These are phyloP conservation scores for Pampus argenteus DNA, from an alignment of 2,797 vertebrate species.

Conservation along the genomic window DNA sequence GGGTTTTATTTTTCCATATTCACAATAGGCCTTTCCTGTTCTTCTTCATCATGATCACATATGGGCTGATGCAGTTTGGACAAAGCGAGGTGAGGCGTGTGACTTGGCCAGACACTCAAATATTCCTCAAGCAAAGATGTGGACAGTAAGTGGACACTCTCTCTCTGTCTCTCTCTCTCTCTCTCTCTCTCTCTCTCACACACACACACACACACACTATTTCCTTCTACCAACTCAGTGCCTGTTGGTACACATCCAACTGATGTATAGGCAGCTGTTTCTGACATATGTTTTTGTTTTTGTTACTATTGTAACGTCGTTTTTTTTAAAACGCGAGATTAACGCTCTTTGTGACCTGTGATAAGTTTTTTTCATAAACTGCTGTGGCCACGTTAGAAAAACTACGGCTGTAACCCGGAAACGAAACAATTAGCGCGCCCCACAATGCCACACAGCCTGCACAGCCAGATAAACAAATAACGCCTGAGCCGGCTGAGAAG, in stretches of 20 bases:
- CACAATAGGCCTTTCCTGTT: not conserved
- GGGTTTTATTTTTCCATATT: not conserved
- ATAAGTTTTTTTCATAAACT: too few species aligned
- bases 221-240: not conserved
- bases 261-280: slow-evolving; percentile 1
- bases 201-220: not conserved
- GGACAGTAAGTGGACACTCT: slow-evolving; percentile 42
- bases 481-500: too few species aligned
- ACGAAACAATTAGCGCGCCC: too few species aligned
- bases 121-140: slow-evolving; percentile 54
- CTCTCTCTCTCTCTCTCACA: not conserved
- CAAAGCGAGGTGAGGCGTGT: slow-evolving; percentile 50
- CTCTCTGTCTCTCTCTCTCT: too few species aligned
- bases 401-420: too few species aligned
- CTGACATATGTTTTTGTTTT: too few species aligned
- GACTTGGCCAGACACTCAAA: slow-evolving; percentile 48
- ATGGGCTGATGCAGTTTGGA: slow-evolving; percentile 44
- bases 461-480: too few species aligned
- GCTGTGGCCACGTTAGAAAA: too few species aligned
- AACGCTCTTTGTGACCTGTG: too few species aligned
- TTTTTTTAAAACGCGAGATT: too few species aligned
- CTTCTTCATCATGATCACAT: slow-evolving; percentile 6
- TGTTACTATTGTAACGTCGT: too few species aligned
- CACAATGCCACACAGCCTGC: too few species aligned
- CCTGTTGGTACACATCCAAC: not conserved